Base-by-base conservation (phyloP, 2,797 vertebrate genomes). In the Paguma larvata region DNA sequence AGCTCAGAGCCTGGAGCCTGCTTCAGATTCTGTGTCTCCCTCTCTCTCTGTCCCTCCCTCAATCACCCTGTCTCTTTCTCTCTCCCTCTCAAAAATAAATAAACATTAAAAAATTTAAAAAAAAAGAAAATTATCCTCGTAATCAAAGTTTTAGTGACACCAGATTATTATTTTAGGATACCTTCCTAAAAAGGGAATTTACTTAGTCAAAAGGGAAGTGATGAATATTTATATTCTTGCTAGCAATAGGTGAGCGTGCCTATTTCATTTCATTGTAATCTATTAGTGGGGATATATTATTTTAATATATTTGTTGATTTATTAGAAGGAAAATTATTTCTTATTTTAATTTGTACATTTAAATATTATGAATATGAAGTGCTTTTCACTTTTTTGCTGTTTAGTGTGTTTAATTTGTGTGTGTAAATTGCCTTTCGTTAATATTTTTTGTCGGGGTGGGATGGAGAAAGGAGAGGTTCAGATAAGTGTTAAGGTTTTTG, bases 291-390 rank as follows among this genome's bases (percentile, higher is more conserved):
- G 85, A 48, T 92, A 18, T 87, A 30, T 89, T 95, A n/a, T 91
- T 86, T 93, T 72, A 79, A 30, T 73, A 1, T 70, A 80, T 83
- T 89, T 88, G 8, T 59, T n/a, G 91, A 23, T 41, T 91, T 86
- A 83, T 59, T 92, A 88, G 41, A 14, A 67, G 13, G 93, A 84
- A 84, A n/a, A 4, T 1, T 23, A 38, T 62, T 84, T 48, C 30
- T 21, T 80, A 83, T 77, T 51, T 93, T 25, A 82, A 34, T 88
- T 96, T 96, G 6, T 72, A 15, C 91, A 78, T 96, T 75, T 91
- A 86, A 89, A 56, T 63, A 83, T 73, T 93, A 34, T 5, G n/a
- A 67, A 18, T 90, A 32, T 91, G 46, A 75, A 30, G 91, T 95
- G 3, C 51, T 56, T 72, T 87, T 72, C 30, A 63, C 65, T 67